Conservation (phyloP, 64 coral and sea anemone genomes). For the Montipora efflorescens region DNA sequence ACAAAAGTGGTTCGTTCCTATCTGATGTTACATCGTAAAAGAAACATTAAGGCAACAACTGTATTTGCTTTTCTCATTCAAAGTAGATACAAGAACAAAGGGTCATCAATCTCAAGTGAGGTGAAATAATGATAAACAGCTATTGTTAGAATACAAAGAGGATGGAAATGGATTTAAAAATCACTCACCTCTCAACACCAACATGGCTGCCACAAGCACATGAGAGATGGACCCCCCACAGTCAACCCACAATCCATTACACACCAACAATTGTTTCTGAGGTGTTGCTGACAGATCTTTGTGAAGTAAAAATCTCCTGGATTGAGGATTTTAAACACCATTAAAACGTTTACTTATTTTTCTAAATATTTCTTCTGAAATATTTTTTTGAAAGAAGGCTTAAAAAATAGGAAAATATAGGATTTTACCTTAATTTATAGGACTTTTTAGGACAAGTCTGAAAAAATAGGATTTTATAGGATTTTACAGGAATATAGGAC, state of each 20-base stretch:
- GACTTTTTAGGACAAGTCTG: slow-evolving; percentile 21
- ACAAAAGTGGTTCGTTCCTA: slow-evolving; percentile 1
- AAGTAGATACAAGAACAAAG: slow-evolving; percentile 57
- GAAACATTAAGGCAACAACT: slow-evolving; percentile 16
- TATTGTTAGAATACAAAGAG: slow-evolving; percentile 71
- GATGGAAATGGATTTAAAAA: slow-evolving; percentile 67
- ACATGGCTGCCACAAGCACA: slow-evolving; percentile 31
- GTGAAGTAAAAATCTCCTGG: slow-evolving; percentile 1
- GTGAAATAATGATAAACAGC: slow-evolving; percentile 67
- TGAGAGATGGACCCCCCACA: slow-evolving; percentile 1
- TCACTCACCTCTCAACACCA: slow-evolving; percentile 54
- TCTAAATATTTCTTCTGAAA: slow-evolving; percentile 10
- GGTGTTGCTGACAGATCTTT: slow-evolving; percentile 7
- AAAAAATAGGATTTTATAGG: slow-evolving; percentile 55
- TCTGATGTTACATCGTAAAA: slow-evolving; percentile 35
- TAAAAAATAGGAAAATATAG: slow-evolving; percentile 40
- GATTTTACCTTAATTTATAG: slow-evolving; percentile 41
- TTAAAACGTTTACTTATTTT: slow-evolving; percentile 1
- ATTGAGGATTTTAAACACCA: slow-evolving; percentile 11
- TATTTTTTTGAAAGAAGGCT: slow-evolving; percentile 24
- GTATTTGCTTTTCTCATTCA: slow-evolving; percentile 23
- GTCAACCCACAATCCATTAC: slow-evolving; percentile 2
- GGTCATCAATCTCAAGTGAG: slow-evolving; percentile 58
- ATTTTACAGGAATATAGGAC: slow-evolving; percentile 38
- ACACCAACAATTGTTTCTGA: slow-evolving; percentile 5